Evolutionary conservation across 2,888 invertebrate genomes (phyloP).

Genomic region (Hofmannophila pseudospretella): DNA sequence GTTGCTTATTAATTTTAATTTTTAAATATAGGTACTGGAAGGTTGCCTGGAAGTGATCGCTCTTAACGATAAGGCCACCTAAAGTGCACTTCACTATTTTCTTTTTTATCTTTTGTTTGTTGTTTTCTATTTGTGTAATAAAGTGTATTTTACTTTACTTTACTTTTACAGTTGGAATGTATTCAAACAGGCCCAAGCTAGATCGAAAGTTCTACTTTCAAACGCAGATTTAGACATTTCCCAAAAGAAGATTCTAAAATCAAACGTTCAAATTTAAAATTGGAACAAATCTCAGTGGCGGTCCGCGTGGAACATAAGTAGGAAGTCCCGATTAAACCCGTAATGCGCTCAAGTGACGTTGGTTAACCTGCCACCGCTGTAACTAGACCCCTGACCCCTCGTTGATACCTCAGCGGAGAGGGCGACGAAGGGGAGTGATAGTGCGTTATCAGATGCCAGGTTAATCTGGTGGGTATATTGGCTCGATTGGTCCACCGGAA

Average conservation of each 20-base stretch:
- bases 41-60: too few relatives aligned
- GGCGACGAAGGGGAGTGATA: slow-evolving; percentile 19
- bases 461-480: slow-evolving; percentile 56
- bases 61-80: too few relatives aligned
- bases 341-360: slow-evolving; percentile 73
- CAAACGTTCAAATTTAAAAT: slow-evolving; percentile 53
- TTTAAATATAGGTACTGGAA: too few relatives aligned
- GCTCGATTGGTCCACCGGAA: slow-evolving; percentile 70
- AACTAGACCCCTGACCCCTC: slow-evolving; percentile 35
- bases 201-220: too few relatives aligned
- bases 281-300: slow-evolving; percentile 70
- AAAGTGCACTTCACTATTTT: too few relatives aligned
- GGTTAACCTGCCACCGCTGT: slow-evolving; percentile 40
- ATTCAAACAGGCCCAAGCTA: too few relatives aligned
- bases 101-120: too few relatives aligned
- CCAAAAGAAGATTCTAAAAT: slow-evolving; percentile 28
- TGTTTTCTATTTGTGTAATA: too few relatives aligned
- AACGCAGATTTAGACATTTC: too few relatives aligned
- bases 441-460: slow-evolving; percentile 32
- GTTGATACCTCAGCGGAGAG: slow-evolving; percentile 12
- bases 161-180: too few relatives aligned
- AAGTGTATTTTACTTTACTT: too few relatives aligned
- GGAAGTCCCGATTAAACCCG: slow-evolving; percentile 70
- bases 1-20: too few relatives aligned
- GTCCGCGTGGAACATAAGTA: slow-evolving; percentile 57